Base-by-base conservation (phyloP, 2,797 vertebrate genomes). In the Sebastes aleutianus region DNA sequence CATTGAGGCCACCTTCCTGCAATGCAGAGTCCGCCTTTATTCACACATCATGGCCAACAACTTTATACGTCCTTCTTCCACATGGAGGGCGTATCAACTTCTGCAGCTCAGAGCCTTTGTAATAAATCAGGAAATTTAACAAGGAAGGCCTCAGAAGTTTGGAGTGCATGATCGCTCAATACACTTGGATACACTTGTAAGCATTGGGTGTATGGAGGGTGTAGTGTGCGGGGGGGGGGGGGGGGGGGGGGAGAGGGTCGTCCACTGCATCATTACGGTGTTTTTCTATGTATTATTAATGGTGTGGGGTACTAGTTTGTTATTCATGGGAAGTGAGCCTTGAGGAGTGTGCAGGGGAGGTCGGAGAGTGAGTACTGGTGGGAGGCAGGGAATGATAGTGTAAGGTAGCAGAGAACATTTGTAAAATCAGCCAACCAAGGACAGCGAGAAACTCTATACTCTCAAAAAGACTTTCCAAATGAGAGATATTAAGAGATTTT, bases 51-150 rank as follows among this genome's bases (percentile, higher is more conserved):
- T 74, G 78, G 83, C 79, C 78, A 74, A 85, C 73, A 87, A 80
- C 84, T 80, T 92, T 93, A 84, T 66, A 90, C 56, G 80, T 90
- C 92, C 86, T 89, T 89, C 58, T 58, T 74, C 63, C 78, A 79
- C 73, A 88, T 82, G 83, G 91, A 93, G 90, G 91, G 84, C 86
- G 77, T 84, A 85, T 93, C 89, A 81, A 89, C 91, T 90, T 88
- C 86, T 78, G 56, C 65, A 62, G 83, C 80, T 76, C 61, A 71
- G 87, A 84, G 76, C 65, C 67, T 47, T 62, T 43, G 62, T 68
- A 76, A 90, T 91, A 89, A 91, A 92, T 94, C 82, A 87, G 68
- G 34, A 79, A 63, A 65, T 90, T 84, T 84, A 80, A 75, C 82
- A 84, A 68, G 71, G 36, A 88, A 79, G 81, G 72, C 75, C 82